Evolutionary conservation across 2,113 vertebrate genomes (phyloP), one percentile per base, ranked within the genome.

Genomic region (Seriola quinqueradiata): DNA sequence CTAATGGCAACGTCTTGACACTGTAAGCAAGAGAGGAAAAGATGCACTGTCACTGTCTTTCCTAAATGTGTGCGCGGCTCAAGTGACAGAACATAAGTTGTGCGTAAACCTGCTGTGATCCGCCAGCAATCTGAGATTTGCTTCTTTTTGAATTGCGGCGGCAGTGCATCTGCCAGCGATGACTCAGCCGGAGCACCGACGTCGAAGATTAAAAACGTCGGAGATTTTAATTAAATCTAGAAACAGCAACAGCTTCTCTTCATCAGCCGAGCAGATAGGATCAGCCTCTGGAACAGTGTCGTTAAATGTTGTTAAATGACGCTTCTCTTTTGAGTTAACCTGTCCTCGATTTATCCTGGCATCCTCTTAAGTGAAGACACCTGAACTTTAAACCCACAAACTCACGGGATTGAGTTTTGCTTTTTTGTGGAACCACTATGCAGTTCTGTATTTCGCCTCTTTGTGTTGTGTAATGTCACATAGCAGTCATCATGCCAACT

Each of bases 391-490:
- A 12, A 12, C 32, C 0, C 13, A 5, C 28, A 3, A 61, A 2
- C 25, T 60, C 64, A 4, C 19, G 23, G 25, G 42, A 48, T 34
- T 13, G 23, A 16, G 6, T 46, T 40, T 75, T 57, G 8, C 14
- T 54, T 48, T 48, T 80, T 73, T 80, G 71, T 23, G 69, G 42
- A 59, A 75, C 52, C 52, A 44, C 48, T 81, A 85, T 78, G 57
- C 70, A 36, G 40, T 58, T 88, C 36, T 32, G 25, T 38, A 32
- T 74, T 59, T 75, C 14, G 52, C 48, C 75, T 67, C 61, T 88
- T 71, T 79, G 79, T 78, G 82, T 79, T 71, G 73, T 48, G 64
- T 89, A 88, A 88, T 89, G 87, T 88, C 89, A 80, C 85, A 79
- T 68, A 77, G 42, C 77, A 57, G 81, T 89, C 76, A 61, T 69